Conservation (phyloP, 1,140 invertebrate species). For the Pogonomyrmex californicus region DNA sequence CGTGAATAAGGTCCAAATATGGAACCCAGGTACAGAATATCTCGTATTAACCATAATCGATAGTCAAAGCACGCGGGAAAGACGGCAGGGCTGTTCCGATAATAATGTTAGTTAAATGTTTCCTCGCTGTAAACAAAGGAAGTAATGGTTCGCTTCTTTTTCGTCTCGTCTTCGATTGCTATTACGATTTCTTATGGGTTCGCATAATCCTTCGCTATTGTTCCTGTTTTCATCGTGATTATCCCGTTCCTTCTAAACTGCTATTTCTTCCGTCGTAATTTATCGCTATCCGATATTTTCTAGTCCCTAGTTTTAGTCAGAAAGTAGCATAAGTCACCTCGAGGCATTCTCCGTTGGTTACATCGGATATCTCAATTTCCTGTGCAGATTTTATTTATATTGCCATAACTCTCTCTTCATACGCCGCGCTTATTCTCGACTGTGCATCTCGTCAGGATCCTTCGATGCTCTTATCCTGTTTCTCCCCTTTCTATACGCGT, state of each 20-base stretch:
- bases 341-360: not conserved
- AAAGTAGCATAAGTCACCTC: not conserved
- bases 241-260: not conserved
- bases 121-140: constrained; percentile 10
- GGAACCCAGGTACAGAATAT: constrained; percentile 73
- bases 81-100: constrained; percentile 34
- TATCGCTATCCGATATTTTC: not conserved
- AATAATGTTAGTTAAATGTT: constrained; percentile 56
- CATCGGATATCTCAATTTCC: not conserved
- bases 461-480: constrained; percentile 4
- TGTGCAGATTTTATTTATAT: not conserved
- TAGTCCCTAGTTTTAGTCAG: not conserved
- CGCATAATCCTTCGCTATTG: not conserved
- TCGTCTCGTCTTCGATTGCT: not conserved
- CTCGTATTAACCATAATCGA: constrained; percentile 72
- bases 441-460: not conserved
- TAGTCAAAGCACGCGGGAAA: constrained; percentile 59
- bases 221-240: not conserved
- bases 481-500: not conserved
- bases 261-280: not conserved
- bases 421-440: not conserved
- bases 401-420: not conserved
- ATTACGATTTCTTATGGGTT: not conserved
- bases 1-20: constrained; percentile 80
- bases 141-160: not conserved